Base-by-base conservation (phyloP, 2,113 vertebrate genomes). In the Chloropsis cyanopogon region DNA sequence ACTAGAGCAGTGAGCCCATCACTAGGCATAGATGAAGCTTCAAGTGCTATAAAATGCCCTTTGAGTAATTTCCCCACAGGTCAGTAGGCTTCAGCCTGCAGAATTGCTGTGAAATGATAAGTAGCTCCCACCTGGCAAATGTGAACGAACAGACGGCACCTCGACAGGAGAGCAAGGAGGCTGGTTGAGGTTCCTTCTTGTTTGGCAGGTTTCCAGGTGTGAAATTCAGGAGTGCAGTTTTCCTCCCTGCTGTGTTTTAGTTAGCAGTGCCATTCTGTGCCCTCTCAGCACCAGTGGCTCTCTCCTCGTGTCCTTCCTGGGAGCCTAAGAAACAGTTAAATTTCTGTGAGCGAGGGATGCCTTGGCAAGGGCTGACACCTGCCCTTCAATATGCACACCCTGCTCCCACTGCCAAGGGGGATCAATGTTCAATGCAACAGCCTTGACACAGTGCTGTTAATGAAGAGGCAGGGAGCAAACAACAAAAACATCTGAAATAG, bases 331-430 rank as follows among this genome's bases (percentile, higher is more conserved):
- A 96, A 75, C 1, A 63, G 90, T 78, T 90, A 86, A 93, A 26
- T 8, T 25, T 12, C 44, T 44, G 22, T 0, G 10, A 61, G 63
- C 7, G 35, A 63, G 35, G 22, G 88, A 33, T 80, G 89, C 59
- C 2, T 4, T 7, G 14, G 87, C 85, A 66, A 59, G 68, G 59
- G 60, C 56, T 80, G 86, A 50, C 90, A 78, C 57, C 83, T 90
- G 90, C 76, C 95, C 93, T 94, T 88, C 76, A 47, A 4, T 11
- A 23, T 47, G 47, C 52, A 63, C 12, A 26, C 44, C 71, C 90
- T 57, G 93, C 79, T 96, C 86, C 65, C 11, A 3, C 80, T 94
- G 88, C 52, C 90, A 66, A 64, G 96, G 85, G 29, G 94, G 68
- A 93, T 90, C 93, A 61, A 21, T 68, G 88, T 41, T 56, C 44